These are phyloP conservation scores for Ptyas mucosa DNA, from an alignment of 2,113 vertebrate genomes.

Conservation along the genomic window DNA sequence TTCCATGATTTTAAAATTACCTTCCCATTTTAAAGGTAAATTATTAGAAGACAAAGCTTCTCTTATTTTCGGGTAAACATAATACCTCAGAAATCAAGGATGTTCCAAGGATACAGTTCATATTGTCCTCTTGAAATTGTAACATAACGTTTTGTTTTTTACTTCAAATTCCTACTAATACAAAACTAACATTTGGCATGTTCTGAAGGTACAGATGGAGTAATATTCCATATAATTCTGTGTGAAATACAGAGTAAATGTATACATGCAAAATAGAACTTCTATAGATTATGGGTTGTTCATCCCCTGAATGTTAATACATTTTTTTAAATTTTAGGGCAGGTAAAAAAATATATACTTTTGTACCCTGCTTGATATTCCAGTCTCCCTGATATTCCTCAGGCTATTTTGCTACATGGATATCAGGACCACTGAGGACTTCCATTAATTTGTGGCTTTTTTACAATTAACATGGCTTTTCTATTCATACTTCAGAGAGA, in stretches of 20 bases:
- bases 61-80: not conserved
- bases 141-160: not conserved
- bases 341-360: slow-evolving; percentile 22
- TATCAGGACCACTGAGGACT: slow-evolving; percentile 10
- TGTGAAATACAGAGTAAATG: not conserved
- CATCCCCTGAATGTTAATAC: not conserved
- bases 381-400: slow-evolving; percentile 28
- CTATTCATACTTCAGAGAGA: not conserved
- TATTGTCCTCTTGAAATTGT: not conserved
- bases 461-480: not conserved
- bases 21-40: not conserved
- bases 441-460: not conserved
- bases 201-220: not conserved
- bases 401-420: not conserved
- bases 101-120: not conserved
- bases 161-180: not conserved
- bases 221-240: not conserved
- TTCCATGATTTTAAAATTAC: not conserved
- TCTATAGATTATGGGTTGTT: not conserved
- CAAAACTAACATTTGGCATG: not conserved
- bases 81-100: not conserved
- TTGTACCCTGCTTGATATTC: slow-evolving; percentile 23
- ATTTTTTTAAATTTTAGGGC: slow-evolving; percentile 4
- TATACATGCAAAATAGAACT: not conserved
- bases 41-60: not conserved